phyloP scores from a whole-genome alignment of 53 echinoderm and acorn worm genomes.

The Henricia sp. region DNA sequence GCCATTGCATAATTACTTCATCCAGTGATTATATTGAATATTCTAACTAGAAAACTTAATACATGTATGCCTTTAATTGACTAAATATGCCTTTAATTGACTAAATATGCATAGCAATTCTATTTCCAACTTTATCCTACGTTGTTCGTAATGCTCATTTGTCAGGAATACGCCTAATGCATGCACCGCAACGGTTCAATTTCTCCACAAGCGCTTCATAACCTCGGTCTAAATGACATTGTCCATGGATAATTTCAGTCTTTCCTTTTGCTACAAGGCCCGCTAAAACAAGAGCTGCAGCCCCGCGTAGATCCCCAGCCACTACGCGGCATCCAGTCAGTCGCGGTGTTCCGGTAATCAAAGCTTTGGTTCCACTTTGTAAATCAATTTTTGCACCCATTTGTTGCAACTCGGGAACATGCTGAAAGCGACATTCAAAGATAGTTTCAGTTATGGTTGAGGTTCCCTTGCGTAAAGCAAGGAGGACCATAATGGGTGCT shows the following conservation, averaged over 20 bases:
- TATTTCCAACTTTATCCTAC: no score
- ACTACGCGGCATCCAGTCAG: neutral
- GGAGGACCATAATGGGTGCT: constrained; percentile 33
- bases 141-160: no score
- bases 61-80: no score
- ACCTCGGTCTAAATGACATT: constrained; percentile 1
- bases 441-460: constrained; percentile 2
- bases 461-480: neutral
- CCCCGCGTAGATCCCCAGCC: constrained; percentile 5
- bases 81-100: no score
- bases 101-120: no score
- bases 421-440: constrained; percentile 40
- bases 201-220: constrained; percentile 16
- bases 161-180: neutral
- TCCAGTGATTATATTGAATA: no score
- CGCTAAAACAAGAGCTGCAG: constrained; percentile 4
- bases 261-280: constrained; percentile 2
- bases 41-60: no score
- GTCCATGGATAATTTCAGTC: neutral
- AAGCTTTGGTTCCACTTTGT: neutral
- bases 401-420: constrained; percentile 20
- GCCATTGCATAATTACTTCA: no score
- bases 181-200: neutral
- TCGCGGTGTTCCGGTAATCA: neutral
- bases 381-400: neutral